These are phyloP conservation scores for Trachops cirrhosus DNA, from an alignment of 2,797 vertebrate genomes.

Conservation along the genomic window DNA sequence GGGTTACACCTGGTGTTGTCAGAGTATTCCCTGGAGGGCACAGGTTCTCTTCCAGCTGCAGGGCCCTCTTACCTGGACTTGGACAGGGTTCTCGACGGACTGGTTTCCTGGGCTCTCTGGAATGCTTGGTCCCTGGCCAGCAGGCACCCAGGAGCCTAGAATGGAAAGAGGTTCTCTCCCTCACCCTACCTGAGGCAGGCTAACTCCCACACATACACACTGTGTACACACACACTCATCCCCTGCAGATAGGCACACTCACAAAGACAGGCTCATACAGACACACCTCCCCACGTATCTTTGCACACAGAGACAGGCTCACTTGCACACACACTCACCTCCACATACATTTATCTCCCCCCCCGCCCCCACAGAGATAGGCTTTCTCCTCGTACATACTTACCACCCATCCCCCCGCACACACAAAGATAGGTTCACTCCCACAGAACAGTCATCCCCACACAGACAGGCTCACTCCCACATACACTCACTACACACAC, in stretches of 20 bases:
- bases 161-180: neutral
- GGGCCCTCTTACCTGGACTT: conserved; percentile 29
- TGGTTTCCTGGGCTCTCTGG: conserved; percentile 44
- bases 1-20: neutral
- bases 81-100: conserved; percentile 51
- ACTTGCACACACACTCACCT: neutral
- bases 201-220: neutral
- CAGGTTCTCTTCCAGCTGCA: conserved; percentile 14
- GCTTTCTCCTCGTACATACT: neutral
- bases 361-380: neutral
- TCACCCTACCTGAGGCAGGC: neutral
- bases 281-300: too few species aligned
- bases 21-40: conserved; percentile 2
- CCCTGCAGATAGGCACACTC: neutral
- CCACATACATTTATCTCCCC: neutral
- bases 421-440: neutral
- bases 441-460: neutral
- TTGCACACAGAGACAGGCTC: neutral
- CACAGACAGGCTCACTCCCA: neutral
- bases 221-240: too few species aligned
- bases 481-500: neutral
- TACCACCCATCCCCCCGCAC: neutral
- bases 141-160: neutral
- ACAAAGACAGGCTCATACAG: neutral
- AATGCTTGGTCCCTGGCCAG: conserved; percentile 24